Base-by-base conservation (phyloP, 64 coral and sea anemone species). In the Hydrozoanthus tunicans region DNA sequence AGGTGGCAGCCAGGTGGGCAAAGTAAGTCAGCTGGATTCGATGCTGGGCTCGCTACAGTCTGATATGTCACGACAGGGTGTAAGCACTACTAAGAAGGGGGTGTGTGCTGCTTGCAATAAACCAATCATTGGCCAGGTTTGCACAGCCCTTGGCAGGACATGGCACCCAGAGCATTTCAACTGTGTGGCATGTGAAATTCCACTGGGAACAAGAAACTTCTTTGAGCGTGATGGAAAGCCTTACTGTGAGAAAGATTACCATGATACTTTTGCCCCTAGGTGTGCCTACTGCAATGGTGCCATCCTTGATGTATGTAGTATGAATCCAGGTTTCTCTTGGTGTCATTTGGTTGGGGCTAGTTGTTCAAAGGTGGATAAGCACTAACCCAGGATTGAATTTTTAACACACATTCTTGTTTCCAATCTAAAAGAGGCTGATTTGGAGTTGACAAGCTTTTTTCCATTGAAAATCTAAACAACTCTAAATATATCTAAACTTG, bases 101-200 rank as follows among this genome's bases (percentile, higher is more conserved):
- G 89, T 81, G 43, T 99, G 97, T 96, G 97, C 94, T 3, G 97
- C 94, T 8, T 99, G 97, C 65, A 99, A 90, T 67, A 99, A 99
- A 25, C 97, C 97, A 90, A 99, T 99, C 86, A 99, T 99, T 61
- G 97, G 97, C 52, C 97, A 99, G 65, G 97, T 96, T 17, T 99
- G 97, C 67, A 99, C 97, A 51, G 97, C 97, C 3, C 84, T 99
- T 7, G 97, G 97, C 67, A 93, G 86, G 27, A 99, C 97, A 43
- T 99, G 97, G 97, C 94, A 99, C 86, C 97, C 97, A 4, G 97
- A 99, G 67, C 97, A 99, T 91, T 99, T 99, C 86, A 90, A 85
- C 89, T 99, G 97, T 92, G 94, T 99, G 64, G 90, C 97, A 63
- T 99, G 97, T 92, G 97, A 99, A 51, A 78, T 96, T 53, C 94